Base-by-base conservation (phyloP, 2,113 vertebrate species). In the Aythya baeri region DNA sequence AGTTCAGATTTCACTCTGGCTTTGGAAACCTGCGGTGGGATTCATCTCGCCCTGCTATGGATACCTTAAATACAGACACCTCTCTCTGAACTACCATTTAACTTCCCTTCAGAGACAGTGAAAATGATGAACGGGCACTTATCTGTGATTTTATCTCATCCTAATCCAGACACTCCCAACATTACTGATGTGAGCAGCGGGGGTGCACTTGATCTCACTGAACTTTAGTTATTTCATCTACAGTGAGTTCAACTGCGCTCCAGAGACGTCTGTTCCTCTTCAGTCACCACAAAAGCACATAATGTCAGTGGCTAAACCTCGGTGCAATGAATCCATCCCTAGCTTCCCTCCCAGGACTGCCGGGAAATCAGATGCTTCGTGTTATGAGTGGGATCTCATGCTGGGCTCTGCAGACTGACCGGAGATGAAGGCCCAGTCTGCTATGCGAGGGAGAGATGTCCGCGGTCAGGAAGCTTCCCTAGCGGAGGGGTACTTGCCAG, bases 211-310 rank as follows among this genome's bases (percentile, higher is more conserved):
- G 32, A 34, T 63, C 27, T 88, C 59, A 22, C 34, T 71, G 79
- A 88, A 62, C 29, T 70, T 90, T 5, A 80, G 41, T 59, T 49
- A 4, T 44, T 57, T 88, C n/a, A 88, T 43, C 58, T 76, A 70
- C 31, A 74, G 71, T 18, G 75, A 95, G 41, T 83, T 83, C 36
- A 77, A 73, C 0, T 16, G 61, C 71, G 61, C 55, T 90, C 43
- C 52, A 83, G 77, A 81, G 93, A 65, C 2, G 16, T 41, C 43
- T 9, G 12, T 59, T 81, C 67, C 83, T 52, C 52, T 81, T 63
- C 0, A 3, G 26, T 72, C 22, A 11, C 65, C 43, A 32, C 0
- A 1, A 8, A 83, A 63, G 18, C 9, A 5, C 12, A 0, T 2
- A 79, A 70, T 9, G 74, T 32, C 58, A 50, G 0, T 14, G 27